Conservation (phyloP, 2,113 vertebrate species). For the Dendropsophus ebraccatus region DNA sequence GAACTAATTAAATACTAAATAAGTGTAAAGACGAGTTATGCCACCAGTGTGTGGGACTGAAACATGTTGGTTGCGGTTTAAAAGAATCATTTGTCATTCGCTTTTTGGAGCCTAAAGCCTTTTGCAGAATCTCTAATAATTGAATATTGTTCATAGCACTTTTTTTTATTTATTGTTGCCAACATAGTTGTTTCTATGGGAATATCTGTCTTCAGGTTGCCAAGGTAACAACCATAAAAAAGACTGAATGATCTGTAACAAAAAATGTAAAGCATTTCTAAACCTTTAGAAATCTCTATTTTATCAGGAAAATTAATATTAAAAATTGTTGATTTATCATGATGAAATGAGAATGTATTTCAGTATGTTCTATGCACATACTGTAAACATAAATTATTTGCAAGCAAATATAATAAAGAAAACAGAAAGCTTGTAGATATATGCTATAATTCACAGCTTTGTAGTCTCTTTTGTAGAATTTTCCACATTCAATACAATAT, state of each 20-base stretch:
- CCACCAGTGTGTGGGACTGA: neutral
- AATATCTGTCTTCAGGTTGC: conserved; percentile 46
- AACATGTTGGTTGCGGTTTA: neutral
- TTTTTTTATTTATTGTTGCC: conserved; percentile 34
- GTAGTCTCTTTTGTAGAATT: neutral
- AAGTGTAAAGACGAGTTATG: neutral
- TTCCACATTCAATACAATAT: neutral
- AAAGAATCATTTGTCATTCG: neutral
- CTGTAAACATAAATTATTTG: neutral
- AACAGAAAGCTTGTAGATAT: neutral
- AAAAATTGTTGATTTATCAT: too few relatives aligned
- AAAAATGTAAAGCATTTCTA: neutral
- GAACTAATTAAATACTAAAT: neutral
- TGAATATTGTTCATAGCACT: conserved; percentile 7
- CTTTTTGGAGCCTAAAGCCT: neutral
- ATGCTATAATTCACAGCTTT: neutral
- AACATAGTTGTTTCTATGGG: conserved; percentile 46
- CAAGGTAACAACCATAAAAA: conserved; percentile 24
- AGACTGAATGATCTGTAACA: conserved; percentile 27
- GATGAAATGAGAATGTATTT: neutral
- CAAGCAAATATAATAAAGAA: neutral
- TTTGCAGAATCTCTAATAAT: conserved; percentile 12
- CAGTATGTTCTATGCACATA: neutral
- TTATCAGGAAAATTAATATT: neutral
- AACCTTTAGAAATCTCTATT: neutral